These are phyloP conservation scores for Pelecanus crispus DNA, from an alignment of 2,113 vertebrate species.

Conservation along the genomic window DNA sequence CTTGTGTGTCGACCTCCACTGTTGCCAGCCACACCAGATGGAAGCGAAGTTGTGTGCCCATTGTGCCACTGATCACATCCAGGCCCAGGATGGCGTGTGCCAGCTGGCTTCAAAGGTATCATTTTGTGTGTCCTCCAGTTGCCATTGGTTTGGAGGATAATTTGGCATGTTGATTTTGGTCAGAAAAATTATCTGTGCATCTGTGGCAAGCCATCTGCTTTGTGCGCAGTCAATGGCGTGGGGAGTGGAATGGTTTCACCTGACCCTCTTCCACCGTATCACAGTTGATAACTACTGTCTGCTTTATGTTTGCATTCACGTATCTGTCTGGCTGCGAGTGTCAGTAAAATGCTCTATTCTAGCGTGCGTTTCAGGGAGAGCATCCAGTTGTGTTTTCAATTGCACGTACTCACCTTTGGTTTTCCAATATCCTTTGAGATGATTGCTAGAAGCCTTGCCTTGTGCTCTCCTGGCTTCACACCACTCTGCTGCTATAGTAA, in stretches of 20 bases:
- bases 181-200: neutral
- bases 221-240: neutral
- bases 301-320: neutral
- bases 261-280: neutral
- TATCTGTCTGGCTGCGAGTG: neutral
- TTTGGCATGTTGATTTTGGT: conserved; percentile 42
- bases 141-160: conserved; percentile 37
- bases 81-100: neutral
- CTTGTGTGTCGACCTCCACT: neutral
- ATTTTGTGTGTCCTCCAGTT: neutral
- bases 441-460: neutral
- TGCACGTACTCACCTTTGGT: rapidly evolving
- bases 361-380: neutral
- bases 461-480: neutral
- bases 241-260: neutral
- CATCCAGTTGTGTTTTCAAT: neutral
- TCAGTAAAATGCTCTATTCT: neutral
- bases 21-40: conserved; percentile 40
- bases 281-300: neutral
- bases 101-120: conserved; percentile 40
- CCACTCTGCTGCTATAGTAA: neutral
- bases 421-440: neutral
- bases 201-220: conserved; percentile 22
- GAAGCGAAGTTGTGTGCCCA: conserved; percentile 6
- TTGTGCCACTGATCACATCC: neutral